phyloP scores from a whole-genome alignment of 2,888 invertebrate genomes.

The Creontiades dilutus region DNA sequence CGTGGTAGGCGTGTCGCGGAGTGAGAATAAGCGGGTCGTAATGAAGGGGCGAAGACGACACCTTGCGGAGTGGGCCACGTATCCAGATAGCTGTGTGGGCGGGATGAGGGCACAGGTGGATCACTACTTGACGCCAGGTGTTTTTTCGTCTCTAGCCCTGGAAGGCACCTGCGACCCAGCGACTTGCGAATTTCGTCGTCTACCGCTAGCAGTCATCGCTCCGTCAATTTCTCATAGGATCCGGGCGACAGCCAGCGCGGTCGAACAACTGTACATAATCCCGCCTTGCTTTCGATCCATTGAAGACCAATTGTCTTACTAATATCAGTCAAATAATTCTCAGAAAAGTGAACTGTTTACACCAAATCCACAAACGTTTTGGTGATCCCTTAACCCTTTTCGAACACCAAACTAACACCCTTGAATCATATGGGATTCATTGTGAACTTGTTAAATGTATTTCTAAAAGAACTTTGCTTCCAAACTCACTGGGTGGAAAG shows the following conservation, averaged over 20 bases:
- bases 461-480: no score
- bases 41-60: slow-evolving; percentile 41
- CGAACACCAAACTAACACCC: no score
- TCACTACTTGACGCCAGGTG: slow-evolving; percentile 11
- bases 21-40: slow-evolving; percentile 34
- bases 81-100: slow-evolving; percentile 43
- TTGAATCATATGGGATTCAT: no score
- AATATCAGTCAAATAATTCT: no score
- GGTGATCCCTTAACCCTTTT: no score
- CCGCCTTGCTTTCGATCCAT: no score
- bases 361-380: no score
- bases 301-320: no score
- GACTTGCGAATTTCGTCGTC: slow-evolving; percentile 21
- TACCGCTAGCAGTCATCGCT: not conserved
- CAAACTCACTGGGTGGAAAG: no score
- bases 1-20: not conserved
- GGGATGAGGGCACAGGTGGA: slow-evolving; percentile 50
- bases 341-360: no score
- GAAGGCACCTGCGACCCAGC: slow-evolving; percentile 40
- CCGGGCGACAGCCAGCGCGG: not conserved
- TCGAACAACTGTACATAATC: no score
- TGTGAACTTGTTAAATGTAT: no score
- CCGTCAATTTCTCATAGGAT: not conserved
- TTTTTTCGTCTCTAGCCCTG: not conserved
- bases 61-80: slow-evolving; percentile 4